phyloP scores from a whole-genome alignment of 64 coral and sea anemone species.

The Montipora cactus region DNA sequence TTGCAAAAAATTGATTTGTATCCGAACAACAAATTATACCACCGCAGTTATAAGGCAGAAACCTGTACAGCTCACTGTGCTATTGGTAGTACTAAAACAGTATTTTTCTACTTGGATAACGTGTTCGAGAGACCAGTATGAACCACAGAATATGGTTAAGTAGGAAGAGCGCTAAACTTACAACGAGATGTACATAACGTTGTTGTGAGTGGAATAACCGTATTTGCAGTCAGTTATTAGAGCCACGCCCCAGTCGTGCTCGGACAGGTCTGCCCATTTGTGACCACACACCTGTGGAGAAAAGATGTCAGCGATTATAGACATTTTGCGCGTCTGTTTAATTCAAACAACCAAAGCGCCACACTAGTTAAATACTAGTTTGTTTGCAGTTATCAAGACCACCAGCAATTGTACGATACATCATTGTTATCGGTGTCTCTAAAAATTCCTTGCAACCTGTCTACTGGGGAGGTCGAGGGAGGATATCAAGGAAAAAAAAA shows the following conservation, averaged over 20 bases:
- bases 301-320: background rate
- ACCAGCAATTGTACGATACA: no score
- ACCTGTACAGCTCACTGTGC: no score
- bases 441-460: no score
- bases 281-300: conserved; percentile 93
- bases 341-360: background rate
- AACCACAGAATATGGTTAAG: background rate
- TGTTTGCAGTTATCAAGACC: no score
- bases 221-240: conserved; percentile 96
- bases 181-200: conserved; percentile 93
- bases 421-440: no score
- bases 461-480: no score
- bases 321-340: background rate
- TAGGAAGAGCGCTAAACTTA: conserved; percentile 55
- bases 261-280: conserved; percentile 90
- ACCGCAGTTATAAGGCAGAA: no score
- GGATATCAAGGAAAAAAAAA: no score
- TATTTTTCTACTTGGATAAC: background rate
- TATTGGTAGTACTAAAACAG: background rate
- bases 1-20: no score
- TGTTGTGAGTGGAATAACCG: conserved; percentile 88
- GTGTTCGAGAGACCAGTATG: no score
- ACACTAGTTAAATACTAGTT: no score
- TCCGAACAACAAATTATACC: no score
- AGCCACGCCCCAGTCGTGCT: conserved; percentile 93